These are phyloP conservation scores for Tursiops truncatus DNA, from an alignment of 2,113 vertebrate species.

Conservation along the genomic window DNA sequence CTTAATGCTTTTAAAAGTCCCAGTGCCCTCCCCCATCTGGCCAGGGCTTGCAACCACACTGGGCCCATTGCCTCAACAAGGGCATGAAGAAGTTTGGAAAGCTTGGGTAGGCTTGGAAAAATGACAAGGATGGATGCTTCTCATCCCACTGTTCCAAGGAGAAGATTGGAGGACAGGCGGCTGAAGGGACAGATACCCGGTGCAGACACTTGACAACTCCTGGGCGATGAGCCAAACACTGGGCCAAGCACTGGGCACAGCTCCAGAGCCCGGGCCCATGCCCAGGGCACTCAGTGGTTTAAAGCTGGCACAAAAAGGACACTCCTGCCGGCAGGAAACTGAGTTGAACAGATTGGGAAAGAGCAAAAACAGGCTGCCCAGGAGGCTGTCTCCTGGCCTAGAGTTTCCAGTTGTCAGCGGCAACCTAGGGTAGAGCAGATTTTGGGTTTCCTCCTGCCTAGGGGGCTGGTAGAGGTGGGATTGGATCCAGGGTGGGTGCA, in stretches of 20 bases:
- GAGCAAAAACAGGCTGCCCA: slow-evolving; percentile 61
- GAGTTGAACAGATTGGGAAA: slow-evolving; percentile 72
- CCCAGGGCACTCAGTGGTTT: slow-evolving; percentile 61
- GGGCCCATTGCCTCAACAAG: slow-evolving; percentile 18
- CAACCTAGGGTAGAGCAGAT: background rate
- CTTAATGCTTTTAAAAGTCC: slow-evolving; percentile 30
- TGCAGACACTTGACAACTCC: slow-evolving; percentile 69
- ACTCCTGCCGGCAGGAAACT: slow-evolving; percentile 63
- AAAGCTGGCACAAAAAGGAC: slow-evolving; percentile 61
- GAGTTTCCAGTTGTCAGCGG: slow-evolving; percentile 37
- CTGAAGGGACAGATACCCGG: slow-evolving; percentile 56
- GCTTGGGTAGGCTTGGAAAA: slow-evolving; percentile 37
- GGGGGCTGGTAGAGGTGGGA: background rate
- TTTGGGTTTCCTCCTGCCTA: background rate
- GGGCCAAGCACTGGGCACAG: slow-evolving; percentile 60
- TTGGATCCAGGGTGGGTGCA: background rate
- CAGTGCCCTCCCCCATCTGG: background rate
- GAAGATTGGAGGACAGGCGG: slow-evolving; percentile 45
- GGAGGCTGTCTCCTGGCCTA: slow-evolving; percentile 57
- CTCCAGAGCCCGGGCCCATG: slow-evolving; percentile 64
- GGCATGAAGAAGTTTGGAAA: background rate
- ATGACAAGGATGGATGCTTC: slow-evolving; percentile 52
- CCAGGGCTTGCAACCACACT: background rate
- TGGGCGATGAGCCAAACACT: slow-evolving; percentile 48
- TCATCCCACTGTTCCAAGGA: slow-evolving; percentile 45